A percentile compares a stretch with the other conserved stretches of the same genome.
Conservation (phyloP, 1,140 invertebrate genomes). For the Cepaea nemoralis region DNA sequence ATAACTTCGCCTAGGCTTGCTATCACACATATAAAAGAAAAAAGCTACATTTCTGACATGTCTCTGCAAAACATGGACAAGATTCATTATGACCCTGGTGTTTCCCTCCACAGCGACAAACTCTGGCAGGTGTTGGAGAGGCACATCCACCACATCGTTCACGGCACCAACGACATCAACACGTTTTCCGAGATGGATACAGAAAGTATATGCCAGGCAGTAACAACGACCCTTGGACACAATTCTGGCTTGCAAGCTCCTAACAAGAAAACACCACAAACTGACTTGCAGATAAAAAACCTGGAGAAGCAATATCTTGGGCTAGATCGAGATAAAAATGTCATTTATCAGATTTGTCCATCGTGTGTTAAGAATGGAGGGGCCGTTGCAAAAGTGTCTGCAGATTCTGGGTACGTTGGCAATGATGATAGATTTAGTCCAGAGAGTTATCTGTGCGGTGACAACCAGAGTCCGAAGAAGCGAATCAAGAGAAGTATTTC, state of each 20-base stretch:
- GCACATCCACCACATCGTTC: slow-evolving; percentile 50
- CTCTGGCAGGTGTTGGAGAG: slow-evolving; percentile 52
- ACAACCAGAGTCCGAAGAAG: background rate
- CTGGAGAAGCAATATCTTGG: background rate
- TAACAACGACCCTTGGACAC: background rate
- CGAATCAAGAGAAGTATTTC: background rate
- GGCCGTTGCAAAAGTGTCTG: background rate
- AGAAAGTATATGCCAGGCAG: slow-evolving; percentile 8
- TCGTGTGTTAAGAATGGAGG: background rate
- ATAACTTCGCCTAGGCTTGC: too few species aligned
- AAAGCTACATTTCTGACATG: too few species aligned
- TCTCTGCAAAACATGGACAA: too few species aligned
- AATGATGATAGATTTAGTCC: slow-evolving; percentile 37
- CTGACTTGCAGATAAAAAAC: background rate
- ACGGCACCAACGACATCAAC: slow-evolving; percentile 34
- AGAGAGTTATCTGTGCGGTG: background rate
- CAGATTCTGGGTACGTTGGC: slow-evolving; percentile 35
- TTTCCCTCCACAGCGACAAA: slow-evolving; percentile 39
- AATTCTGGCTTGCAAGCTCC: background rate
- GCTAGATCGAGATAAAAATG: background rate
- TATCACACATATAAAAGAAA: too few species aligned
- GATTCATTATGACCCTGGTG: background rate
- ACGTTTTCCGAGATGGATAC: background rate
- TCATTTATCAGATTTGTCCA: background rate
- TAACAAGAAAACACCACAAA: background rate